Conservation (phyloP, 64 coral and sea anemone species). For the Dendrophyllia cribrosa region DNA sequence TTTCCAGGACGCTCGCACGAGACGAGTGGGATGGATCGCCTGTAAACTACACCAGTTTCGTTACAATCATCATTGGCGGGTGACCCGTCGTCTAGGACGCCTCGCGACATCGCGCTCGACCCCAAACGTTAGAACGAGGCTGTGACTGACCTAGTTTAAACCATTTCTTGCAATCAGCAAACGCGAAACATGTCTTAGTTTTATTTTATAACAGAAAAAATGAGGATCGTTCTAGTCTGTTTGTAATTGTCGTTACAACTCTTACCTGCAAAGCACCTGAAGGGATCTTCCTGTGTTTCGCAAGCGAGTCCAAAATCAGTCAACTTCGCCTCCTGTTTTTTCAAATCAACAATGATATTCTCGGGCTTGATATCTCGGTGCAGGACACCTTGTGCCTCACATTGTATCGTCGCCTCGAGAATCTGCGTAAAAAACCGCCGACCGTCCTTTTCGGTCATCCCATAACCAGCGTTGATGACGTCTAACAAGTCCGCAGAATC, state of each 20-base stretch:
- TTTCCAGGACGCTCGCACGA: too few relatives aligned
- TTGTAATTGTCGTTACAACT: background rate
- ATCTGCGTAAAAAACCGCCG: conserved; percentile 38
- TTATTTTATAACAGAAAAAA: background rate
- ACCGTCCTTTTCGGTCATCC: conserved; percentile 39
- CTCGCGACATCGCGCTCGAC: too few relatives aligned
- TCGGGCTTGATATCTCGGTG: conserved; percentile 68
- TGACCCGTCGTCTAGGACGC: too few relatives aligned
- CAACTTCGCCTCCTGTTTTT: conserved; percentile 43
- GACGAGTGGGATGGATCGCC: too few relatives aligned
- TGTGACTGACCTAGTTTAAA: too few relatives aligned
- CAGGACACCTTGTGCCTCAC: conserved; percentile 49
- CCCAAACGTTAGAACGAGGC: too few relatives aligned
- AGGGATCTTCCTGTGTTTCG: conserved; percentile 11
- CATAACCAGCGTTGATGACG: conserved; percentile 31
- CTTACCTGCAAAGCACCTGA: conserved; percentile 53
- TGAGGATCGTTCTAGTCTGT: background rate
- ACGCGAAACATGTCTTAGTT: too few relatives aligned
- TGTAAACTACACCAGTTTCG: too few relatives aligned
- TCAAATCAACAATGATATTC: conserved; percentile 62
- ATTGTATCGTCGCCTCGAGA: conserved; percentile 30
- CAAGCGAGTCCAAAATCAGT: conserved; percentile 60
- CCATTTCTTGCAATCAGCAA: too few relatives aligned
- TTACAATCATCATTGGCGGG: too few relatives aligned
- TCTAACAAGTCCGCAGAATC: conserved; percentile 50